A percentile compares a stretch with the other conserved stretches of the same genome.
Conservation (phyloP, 2,113 vertebrate genomes). For the Sturnus vulgaris region DNA sequence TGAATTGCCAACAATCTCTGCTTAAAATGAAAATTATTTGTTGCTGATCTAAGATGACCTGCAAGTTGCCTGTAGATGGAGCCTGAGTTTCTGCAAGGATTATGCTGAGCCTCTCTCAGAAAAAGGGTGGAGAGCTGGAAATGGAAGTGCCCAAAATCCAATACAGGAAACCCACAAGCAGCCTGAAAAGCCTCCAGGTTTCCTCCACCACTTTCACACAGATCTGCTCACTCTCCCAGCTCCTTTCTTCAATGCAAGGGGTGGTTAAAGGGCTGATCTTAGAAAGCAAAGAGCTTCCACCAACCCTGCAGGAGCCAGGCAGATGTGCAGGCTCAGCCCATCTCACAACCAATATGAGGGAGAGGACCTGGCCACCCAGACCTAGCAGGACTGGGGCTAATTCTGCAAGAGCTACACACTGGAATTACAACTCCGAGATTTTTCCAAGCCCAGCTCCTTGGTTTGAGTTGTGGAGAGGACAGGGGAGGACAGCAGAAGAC, state of each 20-base stretch:
- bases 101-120: neutral
- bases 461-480: neutral
- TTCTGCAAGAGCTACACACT: neutral
- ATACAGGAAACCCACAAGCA: conserved; percentile 16
- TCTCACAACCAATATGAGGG: fast-evolving
- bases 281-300: neutral
- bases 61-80: conserved; percentile 38
- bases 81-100: conserved; percentile 24
- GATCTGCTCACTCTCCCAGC: neutral
- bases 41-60: neutral
- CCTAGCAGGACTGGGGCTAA: fast-evolving
- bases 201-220: fast-evolving
- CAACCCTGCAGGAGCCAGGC: neutral
- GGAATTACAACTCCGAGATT: fast-evolving
- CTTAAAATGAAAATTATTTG: neutral
- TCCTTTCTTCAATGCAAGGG: neutral
- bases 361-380: neutral
- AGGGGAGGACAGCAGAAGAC: neutral
- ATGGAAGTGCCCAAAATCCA: neutral
- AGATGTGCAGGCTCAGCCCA: fast-evolving
- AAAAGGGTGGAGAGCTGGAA: conserved; percentile 1
- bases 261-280: neutral
- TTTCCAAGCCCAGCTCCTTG: fast-evolving
- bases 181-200: neutral
- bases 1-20: neutral